A percentile compares a stretch with the other conserved stretches of the same genome.
These are phyloP conservation scores for Ageneiosus marmoratus DNA, from an alignment of 2,113 vertebrate genomes.

Conservation along the genomic window DNA sequence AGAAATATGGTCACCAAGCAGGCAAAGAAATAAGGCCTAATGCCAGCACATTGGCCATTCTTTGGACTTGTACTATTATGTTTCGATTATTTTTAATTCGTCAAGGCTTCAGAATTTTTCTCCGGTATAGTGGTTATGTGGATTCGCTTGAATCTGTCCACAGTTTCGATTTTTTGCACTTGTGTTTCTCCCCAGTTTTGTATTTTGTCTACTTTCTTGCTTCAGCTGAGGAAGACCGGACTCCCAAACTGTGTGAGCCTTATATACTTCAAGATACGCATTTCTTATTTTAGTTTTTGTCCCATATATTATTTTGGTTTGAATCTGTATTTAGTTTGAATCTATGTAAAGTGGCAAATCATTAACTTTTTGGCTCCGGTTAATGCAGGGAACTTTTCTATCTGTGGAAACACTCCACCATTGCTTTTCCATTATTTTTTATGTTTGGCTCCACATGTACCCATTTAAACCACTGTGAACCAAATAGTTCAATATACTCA, in stretches of 20 bases:
- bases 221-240: not conserved
- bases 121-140: slow-evolving; percentile 22
- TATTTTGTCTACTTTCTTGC: not conserved
- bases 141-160: slow-evolving; percentile 24
- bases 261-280: slow-evolving; percentile 32
- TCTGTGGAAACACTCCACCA: not conserved
- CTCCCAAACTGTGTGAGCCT: not conserved
- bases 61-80: slow-evolving; percentile 30
- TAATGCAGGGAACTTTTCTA: slow-evolving; percentile 22
- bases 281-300: not conserved
- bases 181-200: not conserved
- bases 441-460: slow-evolving; percentile 1
- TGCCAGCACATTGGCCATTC: not conserved
- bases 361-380: slow-evolving; percentile 1
- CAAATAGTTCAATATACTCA: slow-evolving; percentile 9
- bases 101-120: slow-evolving; percentile 13
- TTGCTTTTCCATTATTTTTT: not conserved
- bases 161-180: not conserved
- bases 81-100: not conserved
- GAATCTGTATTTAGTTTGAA: too few relatives aligned
- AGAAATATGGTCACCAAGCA: slow-evolving; percentile 98
- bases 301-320: not conserved
- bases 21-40: slow-evolving; percentile 89
- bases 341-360: not conserved
- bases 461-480: slow-evolving; percentile 48